These are phyloP conservation scores for Taurulus bubalis DNA, from an alignment of 2,113 vertebrate species.

Conservation along the genomic window DNA sequence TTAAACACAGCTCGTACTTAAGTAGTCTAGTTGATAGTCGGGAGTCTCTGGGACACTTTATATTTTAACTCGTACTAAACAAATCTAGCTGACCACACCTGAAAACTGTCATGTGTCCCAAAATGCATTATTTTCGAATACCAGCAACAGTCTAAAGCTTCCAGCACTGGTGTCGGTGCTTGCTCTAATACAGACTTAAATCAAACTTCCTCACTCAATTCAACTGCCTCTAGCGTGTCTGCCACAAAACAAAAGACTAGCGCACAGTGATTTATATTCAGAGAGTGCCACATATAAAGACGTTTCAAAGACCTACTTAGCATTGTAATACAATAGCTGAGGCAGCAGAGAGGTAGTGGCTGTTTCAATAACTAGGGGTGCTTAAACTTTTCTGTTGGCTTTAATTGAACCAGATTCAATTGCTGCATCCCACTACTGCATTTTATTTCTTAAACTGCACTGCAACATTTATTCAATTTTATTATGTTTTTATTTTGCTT, in stretches of 20 bases:
- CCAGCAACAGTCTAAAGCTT: not conserved
- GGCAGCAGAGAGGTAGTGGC: constrained; percentile 12
- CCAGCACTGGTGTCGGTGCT: not conserved
- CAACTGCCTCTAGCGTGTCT: constrained; percentile 10
- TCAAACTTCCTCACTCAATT: constrained; percentile 29
- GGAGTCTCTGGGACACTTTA: not conserved
- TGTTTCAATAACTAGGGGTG: constrained; percentile 19
- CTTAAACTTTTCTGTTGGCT: too few relatives aligned
- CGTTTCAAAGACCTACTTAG: constrained; percentile 61
- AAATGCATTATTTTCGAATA: not conserved
- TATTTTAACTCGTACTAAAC: not conserved
- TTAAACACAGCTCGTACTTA: not conserved
- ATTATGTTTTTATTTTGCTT: too few relatives aligned
- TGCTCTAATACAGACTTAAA: constrained; percentile 7
- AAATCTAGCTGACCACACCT: not conserved
- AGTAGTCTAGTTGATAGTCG: not conserved
- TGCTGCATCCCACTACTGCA: too few relatives aligned
- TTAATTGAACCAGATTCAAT: too few relatives aligned
- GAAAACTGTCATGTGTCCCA: not conserved
- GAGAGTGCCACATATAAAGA: constrained; percentile 16
- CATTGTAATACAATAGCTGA: constrained; percentile 43
- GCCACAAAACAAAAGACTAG: constrained; percentile 38
- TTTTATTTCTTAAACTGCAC: too few relatives aligned
- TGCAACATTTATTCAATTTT: too few relatives aligned
- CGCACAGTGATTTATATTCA: constrained; percentile 61